Evolutionary conservation across 2,113 vertebrate species (phyloP), one percentile per base, ranked within the genome.

Genomic region (Ovibos moschatus): DNA sequence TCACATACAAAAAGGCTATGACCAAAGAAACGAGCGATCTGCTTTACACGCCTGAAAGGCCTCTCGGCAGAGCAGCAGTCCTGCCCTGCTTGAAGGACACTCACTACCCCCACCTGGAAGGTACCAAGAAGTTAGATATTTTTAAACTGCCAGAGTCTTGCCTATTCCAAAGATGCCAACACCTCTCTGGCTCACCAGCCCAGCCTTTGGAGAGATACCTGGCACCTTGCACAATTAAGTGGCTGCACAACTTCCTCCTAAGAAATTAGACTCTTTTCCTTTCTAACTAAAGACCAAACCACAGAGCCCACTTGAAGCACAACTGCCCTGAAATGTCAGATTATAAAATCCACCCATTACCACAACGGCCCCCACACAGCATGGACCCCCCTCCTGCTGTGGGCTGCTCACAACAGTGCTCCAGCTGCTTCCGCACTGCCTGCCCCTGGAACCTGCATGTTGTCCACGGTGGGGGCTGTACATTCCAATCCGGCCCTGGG

Each of bases 281-380:
- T 90, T 86, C 74, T 51, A 51, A 96, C 64, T 95, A 57, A 87
- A 84, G 60, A 85, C 15, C 85, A 93, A 91, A 86, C 83, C 89
- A 33, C 81, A 90, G 47, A 64, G 57, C 50, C 79, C 92, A 62
- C 87, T 71, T n/a, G 36, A 91, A 94, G 14, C 33, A 27, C 27
- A 55, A 87, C 62, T 45, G 10, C 36, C 47, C 50, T 17, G 53
- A 47, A 57, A 55, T 23, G 36, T 19, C 57, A 62, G 50, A 84
- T 55, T 15, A 60, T 43, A 28, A 87, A 90, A 17, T 7, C 28
- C 36, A 47, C 51, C 0, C 1, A 4, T 55, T 1, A 21, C 71
- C 57, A 51, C 76, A 40, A 7, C 1, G 43, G 50, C 19, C 55
- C 40, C 64, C 62, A 6, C 30, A 11, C 4, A 9, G 47, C 57